These are phyloP conservation scores for Drosophila suzukii DNA, from an alignment of 1,140 invertebrate genomes.

Conservation along the genomic window DNA sequence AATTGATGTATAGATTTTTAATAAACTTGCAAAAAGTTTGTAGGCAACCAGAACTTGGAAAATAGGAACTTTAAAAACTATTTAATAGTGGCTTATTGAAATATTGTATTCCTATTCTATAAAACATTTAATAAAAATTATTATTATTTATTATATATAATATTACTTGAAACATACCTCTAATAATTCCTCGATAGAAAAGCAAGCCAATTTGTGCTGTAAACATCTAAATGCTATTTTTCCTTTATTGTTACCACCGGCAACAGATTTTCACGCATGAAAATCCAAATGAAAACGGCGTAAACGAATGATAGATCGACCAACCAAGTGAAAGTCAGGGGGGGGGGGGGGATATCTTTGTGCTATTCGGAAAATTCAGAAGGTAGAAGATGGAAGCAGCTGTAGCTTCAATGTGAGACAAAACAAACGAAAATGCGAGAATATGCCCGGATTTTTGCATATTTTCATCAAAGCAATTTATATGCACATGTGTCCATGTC, in stretches of 20 bases:
- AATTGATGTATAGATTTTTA: slow-evolving; percentile 1
- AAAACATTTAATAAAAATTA: too few relatives aligned
- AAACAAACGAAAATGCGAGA: slow-evolving; percentile 11
- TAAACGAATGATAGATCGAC: slow-evolving; percentile 36
- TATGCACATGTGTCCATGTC: slow-evolving; percentile 40
- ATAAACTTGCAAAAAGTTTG: neutral
- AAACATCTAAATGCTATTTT: slow-evolving; percentile 19
- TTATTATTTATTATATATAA: too few relatives aligned
- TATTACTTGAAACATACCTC: too few relatives aligned
- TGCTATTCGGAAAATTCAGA: neutral
- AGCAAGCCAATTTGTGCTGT: neutral
- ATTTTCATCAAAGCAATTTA: slow-evolving; percentile 55
- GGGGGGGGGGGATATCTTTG: slow-evolving; percentile 1
- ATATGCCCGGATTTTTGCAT: slow-evolving; percentile 40
- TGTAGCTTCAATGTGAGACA: slow-evolving; percentile 9
- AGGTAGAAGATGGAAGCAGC: slow-evolving; percentile 28
- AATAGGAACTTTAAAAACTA: neutral
- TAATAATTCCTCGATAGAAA: neutral
- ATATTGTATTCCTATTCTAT: too few relatives aligned
- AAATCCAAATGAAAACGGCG: slow-evolving; percentile 28
- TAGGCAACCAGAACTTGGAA: neutral
- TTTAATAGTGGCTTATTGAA: too few relatives aligned
- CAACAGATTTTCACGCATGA: slow-evolving; percentile 46
- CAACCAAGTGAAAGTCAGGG: neutral
- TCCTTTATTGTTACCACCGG: slow-evolving; percentile 20